phyloP scores from a whole-genome alignment of 2,797 vertebrate species.

The Silurus lanzhouensis region DNA sequence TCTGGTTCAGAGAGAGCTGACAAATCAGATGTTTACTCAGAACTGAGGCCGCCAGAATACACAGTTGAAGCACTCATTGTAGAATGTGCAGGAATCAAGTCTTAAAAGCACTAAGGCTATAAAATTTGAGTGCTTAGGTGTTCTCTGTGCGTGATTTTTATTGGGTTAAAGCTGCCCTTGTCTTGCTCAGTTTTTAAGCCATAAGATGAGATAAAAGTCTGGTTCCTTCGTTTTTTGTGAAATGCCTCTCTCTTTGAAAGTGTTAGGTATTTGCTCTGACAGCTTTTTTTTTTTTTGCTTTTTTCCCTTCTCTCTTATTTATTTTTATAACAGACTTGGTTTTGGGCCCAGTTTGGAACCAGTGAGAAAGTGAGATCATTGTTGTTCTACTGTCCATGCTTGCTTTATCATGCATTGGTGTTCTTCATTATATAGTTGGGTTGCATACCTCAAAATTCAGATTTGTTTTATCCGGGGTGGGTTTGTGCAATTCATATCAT shows the following conservation, averaged over 20 bases:
- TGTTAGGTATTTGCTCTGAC: slow-evolving; percentile 59
- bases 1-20: slow-evolving; percentile 60
- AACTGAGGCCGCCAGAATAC: slow-evolving; percentile 50
- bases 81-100: slow-evolving; percentile 9
- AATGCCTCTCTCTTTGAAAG: background rate
- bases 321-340: slow-evolving; percentile 63
- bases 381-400: slow-evolving; percentile 59
- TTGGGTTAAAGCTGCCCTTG: background rate
- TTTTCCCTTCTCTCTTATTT: slow-evolving; percentile 47
- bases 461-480: background rate
- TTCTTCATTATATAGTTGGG: slow-evolving; percentile 24
- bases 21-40: slow-evolving; percentile 66
- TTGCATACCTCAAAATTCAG: slow-evolving; percentile 32
- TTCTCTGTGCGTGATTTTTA: slow-evolving; percentile 11
- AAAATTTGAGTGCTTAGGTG: background rate
- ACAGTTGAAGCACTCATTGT: slow-evolving; percentile 54
- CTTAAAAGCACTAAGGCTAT: slow-evolving; percentile 3
- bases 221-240: slow-evolving; percentile 6
- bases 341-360: slow-evolving; percentile 64
- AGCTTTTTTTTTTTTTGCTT: slow-evolving; percentile 43
- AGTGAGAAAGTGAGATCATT: slow-evolving; percentile 67
- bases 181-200: background rate
- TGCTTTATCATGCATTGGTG: slow-evolving; percentile 39
- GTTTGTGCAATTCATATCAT: background rate
- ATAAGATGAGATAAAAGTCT: slow-evolving; percentile 9